These are phyloP conservation scores for Leptopterna dolabrata DNA, from an alignment of 2,888 invertebrate species.

Conservation along the genomic window DNA sequence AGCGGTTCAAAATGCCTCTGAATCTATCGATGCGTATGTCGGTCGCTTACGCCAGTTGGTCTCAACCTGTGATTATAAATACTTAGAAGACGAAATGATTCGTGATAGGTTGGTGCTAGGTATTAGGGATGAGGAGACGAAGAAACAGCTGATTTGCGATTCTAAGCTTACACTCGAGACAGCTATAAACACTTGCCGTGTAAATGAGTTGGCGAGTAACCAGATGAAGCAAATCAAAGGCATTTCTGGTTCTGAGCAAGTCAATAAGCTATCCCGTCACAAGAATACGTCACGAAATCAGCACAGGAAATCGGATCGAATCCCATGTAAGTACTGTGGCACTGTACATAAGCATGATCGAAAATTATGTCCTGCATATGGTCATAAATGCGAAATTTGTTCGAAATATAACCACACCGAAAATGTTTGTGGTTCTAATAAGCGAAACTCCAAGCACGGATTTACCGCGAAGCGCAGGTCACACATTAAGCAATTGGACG, in stretches of 20 bases:
- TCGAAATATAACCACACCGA: too few relatives aligned
- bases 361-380: neutral
- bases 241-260: neutral
- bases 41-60: neutral
- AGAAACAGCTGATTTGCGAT: constrained; percentile 14
- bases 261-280: neutral
- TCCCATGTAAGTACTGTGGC: neutral
- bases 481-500: neutral
- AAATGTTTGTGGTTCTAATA: too few relatives aligned
- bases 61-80: neutral
- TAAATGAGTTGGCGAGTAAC: constrained; percentile 4
- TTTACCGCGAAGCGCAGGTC: neutral
- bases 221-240: constrained; percentile 9
- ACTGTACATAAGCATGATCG: neutral
- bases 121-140: neutral
- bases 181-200: neutral
- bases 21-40: neutral
- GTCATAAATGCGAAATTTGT: neutral
- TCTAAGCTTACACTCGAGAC: constrained; percentile 2
- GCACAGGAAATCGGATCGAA: neutral
- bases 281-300: neutral
- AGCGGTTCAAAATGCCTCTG: neutral
- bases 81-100: neutral
- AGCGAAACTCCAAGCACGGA: neutral
- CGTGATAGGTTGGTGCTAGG: neutral